These are phyloP conservation scores for Volucella inflata DNA, from an alignment of 2,888 invertebrate genomes.

Conservation along the genomic window DNA sequence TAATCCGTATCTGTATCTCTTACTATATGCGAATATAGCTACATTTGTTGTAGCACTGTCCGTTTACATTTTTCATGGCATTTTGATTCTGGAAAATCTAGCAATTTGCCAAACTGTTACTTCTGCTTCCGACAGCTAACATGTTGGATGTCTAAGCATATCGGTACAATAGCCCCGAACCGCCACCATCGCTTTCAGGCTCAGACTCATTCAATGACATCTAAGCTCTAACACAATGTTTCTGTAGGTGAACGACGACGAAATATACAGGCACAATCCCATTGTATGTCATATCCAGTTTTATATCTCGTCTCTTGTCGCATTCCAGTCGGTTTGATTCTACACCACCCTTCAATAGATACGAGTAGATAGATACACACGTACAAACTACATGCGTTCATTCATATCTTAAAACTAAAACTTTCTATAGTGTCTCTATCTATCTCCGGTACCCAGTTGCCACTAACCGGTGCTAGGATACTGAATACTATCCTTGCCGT, in stretches of 20 bases:
- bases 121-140: conserved; percentile 76
- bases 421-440: conserved; percentile 45
- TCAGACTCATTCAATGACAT: conserved; percentile 65
- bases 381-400: conserved; percentile 2
- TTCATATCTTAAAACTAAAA: conserved; percentile 70
- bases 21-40: conserved; percentile 5
- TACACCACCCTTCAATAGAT: conserved; percentile 54
- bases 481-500: conserved; percentile 30
- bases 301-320: conserved; percentile 72
- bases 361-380: background rate
- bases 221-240: conserved; percentile 49
- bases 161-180: conserved; percentile 58
- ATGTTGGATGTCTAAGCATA: conserved; percentile 75
- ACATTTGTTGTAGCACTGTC: conserved; percentile 63
- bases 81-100: conserved; percentile 72
- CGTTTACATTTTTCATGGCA: conserved; percentile 73
- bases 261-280: conserved; percentile 50
- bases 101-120: conserved; percentile 76
- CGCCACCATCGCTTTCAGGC: conserved; percentile 39
- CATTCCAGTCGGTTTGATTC: conserved; percentile 71
- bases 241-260: conserved; percentile 51
- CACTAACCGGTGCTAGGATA: background rate
- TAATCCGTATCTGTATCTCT: too few species aligned
- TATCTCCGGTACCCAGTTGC: conserved; percentile 7
- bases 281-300: conserved; percentile 72